These are phyloP conservation scores for Manis pentadactyla DNA, from an alignment of 2,797 vertebrate species.

Conservation along the genomic window DNA sequence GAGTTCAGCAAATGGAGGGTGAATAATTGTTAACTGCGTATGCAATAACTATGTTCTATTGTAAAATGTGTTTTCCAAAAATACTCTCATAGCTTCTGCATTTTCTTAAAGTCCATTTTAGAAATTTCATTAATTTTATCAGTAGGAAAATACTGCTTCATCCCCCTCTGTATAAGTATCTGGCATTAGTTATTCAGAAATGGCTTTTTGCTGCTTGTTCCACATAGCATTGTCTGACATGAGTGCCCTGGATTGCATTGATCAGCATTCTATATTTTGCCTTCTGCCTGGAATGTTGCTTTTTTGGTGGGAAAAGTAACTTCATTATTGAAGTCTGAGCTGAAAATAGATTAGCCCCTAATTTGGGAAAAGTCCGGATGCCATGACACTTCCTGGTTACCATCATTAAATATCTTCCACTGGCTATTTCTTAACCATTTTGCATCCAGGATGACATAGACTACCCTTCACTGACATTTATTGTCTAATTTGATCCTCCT, in stretches of 20 bases:
- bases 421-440: not conserved
- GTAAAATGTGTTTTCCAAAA: not conserved
- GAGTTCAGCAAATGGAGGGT: not conserved
- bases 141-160: not conserved
- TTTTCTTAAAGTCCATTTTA: slow-evolving; percentile 6
- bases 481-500: not conserved
- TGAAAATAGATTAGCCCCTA: not conserved
- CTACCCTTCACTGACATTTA: not conserved
- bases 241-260: not conserved
- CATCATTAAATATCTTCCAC: not conserved
- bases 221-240: not conserved
- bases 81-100: not conserved
- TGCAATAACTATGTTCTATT: not conserved
- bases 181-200: not conserved
- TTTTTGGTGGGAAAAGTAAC: not conserved
- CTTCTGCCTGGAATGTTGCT: not conserved
- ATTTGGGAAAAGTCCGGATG: not conserved
- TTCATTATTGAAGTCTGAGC: not conserved
- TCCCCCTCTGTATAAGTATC: not conserved
- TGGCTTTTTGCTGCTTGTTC: not conserved
- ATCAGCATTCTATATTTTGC: not conserved
- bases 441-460: not conserved
- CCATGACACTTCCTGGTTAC: not conserved
- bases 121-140: not conserved
- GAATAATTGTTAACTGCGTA: not conserved